Base-by-base conservation (phyloP, 1,140 invertebrate genomes). In the Phenacoccus solenopsis region DNA sequence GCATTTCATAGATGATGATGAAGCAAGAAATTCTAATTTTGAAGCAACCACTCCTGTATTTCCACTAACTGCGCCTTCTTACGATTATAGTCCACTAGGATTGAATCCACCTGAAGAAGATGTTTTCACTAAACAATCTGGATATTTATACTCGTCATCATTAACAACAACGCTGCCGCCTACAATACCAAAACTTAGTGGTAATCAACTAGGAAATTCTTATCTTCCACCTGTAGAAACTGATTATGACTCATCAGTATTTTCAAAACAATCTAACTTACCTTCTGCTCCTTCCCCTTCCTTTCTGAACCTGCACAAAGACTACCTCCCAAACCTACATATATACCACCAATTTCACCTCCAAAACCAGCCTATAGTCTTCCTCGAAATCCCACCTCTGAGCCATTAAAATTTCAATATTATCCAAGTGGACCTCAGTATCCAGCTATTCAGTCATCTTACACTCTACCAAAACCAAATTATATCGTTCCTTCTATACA, bases 401-500 rank as follows among this genome's bases (percentile, higher is more conserved):
- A 82, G 68, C 75, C 82, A 38, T 81, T 80, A 21, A 67, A 13
- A 76, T 75, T 73, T 73, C 78, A 75, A 35, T 76, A 75, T 64
- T 73, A 73, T 38, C 75, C 76, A 49, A 74, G 73, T 20, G 74
- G 72, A 71, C 70, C 70, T 70, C 70, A 72, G 1, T 79, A 81
- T 72, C 77, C 80, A 73, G 78, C 81, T 68, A 75, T 83, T 68
- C 78, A 78, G 32, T 79, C 78, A 1, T 78, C 79, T 0, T 74
- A 81, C 59, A 75, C 80, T 21, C 77, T 76, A 30, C 71, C 72
- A 32, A 74, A 70, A 70, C 76, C 81, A 67, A 77, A 80, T 13
- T 77, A 80, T 35, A 79, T 82, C 67, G 75, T 81, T 28, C 82
- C 82, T 70, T 80, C 80, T 21, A 70, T 75, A 82, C 30, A 82